A percentile compares a stretch with the other conserved stretches of the same genome.
Conservation (phyloP, 1,140 invertebrate species). For the Elysia chlorotica region DNA sequence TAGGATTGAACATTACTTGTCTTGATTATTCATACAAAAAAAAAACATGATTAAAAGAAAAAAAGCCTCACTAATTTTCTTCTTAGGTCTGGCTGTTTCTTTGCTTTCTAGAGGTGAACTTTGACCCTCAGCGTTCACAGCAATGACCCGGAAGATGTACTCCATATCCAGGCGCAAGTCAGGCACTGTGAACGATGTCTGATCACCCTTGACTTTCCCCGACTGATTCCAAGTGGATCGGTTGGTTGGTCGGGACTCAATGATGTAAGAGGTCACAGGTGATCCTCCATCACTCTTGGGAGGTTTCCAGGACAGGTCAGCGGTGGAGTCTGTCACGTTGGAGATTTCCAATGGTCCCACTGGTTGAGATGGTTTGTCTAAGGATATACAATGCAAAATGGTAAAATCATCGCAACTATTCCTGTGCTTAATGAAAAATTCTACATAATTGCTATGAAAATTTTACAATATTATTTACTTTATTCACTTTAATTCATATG, state of each 20-base stretch:
- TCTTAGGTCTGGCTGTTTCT: constrained; percentile 89
- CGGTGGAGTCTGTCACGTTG: constrained; percentile 91
- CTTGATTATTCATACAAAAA: no score
- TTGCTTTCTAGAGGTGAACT: constrained; percentile 85
- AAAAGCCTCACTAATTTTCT: constrained; percentile 90
- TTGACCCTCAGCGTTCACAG: constrained; percentile 93
- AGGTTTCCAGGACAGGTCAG: constrained; percentile 89
- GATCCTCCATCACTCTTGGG: constrained; percentile 94
- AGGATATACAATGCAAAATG: neutral
- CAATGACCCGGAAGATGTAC: constrained; percentile 90
- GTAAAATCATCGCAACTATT: no score
- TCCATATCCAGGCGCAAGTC: constrained; percentile 90
- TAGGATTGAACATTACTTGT: no score
- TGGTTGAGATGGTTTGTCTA: constrained; percentile 52
- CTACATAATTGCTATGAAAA: no score
- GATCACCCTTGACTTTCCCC: constrained; percentile 69
- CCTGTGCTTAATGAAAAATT: no score
- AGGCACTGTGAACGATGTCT: constrained; percentile 72
- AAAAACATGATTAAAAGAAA: no score
- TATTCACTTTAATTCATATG: no score
- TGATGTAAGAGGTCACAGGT: constrained; percentile 90
- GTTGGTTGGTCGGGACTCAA: constrained; percentile 85
- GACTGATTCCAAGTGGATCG: constrained; percentile 74
- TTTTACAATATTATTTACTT: no score
- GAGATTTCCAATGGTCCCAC: constrained; percentile 84